Conservation (phyloP, 2,888 invertebrate genomes). For the Drosophila subquinaria region DNA sequence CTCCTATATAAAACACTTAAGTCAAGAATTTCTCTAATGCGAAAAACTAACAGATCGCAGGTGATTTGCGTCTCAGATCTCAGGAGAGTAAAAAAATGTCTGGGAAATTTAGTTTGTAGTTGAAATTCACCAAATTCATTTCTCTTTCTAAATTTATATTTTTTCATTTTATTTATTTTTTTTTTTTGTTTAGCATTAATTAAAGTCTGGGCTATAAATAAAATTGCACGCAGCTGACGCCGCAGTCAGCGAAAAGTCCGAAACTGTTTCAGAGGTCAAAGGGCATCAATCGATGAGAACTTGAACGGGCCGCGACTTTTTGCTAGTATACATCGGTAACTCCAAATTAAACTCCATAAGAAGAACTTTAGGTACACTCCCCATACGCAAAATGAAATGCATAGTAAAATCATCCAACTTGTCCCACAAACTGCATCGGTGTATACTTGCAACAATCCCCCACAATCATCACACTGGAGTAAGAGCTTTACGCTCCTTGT, state of each 20-base stretch:
- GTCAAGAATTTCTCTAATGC: neutral
- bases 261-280: neutral
- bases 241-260: neutral
- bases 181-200: neutral
- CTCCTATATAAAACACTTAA: neutral
- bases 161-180: neutral
- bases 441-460: constrained; percentile 1
- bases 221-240: constrained; percentile 1
- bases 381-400: neutral
- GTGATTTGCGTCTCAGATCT: too few relatives aligned
- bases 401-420: neutral
- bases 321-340: neutral
- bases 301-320: neutral
- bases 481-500: neutral
- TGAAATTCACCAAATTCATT: neutral
- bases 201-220: neutral
- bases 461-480: neutral
- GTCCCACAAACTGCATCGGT: neutral
- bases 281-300: neutral
- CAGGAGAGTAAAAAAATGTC: neutral
- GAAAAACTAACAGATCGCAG: neutral
- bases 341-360: too few relatives aligned
- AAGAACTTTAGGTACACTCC: too few relatives aligned
- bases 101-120: neutral
- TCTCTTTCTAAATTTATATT: neutral